Base-by-base conservation (phyloP, 1,140 invertebrate genomes). In the Zelostemma sp. region DNA sequence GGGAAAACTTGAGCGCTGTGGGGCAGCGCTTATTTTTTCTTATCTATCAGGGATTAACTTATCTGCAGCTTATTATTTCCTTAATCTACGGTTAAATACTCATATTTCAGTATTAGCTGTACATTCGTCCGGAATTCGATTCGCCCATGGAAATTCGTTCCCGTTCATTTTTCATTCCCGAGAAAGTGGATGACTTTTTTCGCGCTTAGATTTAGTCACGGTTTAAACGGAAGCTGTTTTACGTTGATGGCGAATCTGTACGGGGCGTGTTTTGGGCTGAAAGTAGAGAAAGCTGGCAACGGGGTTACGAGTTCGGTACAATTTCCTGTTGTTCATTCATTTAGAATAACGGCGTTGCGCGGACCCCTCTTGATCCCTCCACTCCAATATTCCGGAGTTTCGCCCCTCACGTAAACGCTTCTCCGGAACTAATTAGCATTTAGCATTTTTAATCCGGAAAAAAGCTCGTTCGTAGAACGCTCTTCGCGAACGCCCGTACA, bases 51-150 rank as follows among this genome's bases (percentile, higher is more conserved):
- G 82, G 84, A 84, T 86, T 86, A 86, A 82, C 79, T 83, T 86
- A 86, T 86, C 84, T 84, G 62, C 41, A 75, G 80, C 80, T 83
- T 84, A 84, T 86, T 86, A 85, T 86, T 85, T 84, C 75, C 75
- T 79, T 83, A 81, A 84, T 85, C 82, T 84, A 80, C 60, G 73
- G 78, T 83, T 85, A 84, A 84, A 86, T 81, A 84, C 79, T 80
- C 78, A 85, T 85, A 86, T 86, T 84, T 85, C 76, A 85, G 83
- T 69, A 83, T 86, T 85, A 85, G 33, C 18, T 67, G 47, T 47
- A 46, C 60, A 61, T 59, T 66, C 62, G 72, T 62, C 31, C 48
- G 64, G 28, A 60, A 74, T 73, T 72, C 64, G 70, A 68, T 63
- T 74, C 49, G 58, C 18, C 60, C 50, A 59, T 16, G 12, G 19